These are phyloP conservation scores for Esox masquinongy DNA, from an alignment of 2,797 vertebrate species.

Conservation along the genomic window DNA sequence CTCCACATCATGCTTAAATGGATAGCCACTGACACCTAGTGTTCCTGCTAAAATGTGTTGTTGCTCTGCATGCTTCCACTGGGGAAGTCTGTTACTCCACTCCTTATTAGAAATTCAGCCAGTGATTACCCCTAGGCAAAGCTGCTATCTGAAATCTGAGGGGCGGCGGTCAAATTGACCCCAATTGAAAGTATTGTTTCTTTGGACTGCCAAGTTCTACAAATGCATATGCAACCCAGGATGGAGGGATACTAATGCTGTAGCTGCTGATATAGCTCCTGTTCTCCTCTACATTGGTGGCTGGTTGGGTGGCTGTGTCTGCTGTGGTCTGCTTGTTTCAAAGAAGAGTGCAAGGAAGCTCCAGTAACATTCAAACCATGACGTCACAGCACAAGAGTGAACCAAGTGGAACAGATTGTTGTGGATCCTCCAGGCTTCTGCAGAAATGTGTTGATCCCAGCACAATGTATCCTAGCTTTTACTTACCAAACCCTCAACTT, in stretches of 20 bases:
- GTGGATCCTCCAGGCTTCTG: slow-evolving; percentile 72
- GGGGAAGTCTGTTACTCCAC: slow-evolving; percentile 41
- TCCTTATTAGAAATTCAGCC: slow-evolving; percentile 65
- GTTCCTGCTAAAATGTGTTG: slow-evolving; percentile 55
- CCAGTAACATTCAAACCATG: slow-evolving; percentile 71
- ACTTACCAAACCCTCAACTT: slow-evolving; percentile 51
- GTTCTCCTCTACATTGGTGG: slow-evolving; percentile 47
- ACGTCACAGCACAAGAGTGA: slow-evolving; percentile 73
- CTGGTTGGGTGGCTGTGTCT: slow-evolving; percentile 46
- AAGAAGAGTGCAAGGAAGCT: slow-evolving; percentile 63
- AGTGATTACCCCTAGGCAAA: slow-evolving; percentile 71
- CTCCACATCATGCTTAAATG: slow-evolving; percentile 50
- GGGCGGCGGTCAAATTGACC: slow-evolving; percentile 78
- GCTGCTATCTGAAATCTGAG: slow-evolving; percentile 69
- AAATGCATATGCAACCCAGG: slow-evolving; percentile 55
- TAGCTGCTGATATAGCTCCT: slow-evolving; percentile 24
- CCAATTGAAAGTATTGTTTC: slow-evolving; percentile 81
- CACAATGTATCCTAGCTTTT: slow-evolving; percentile 65
- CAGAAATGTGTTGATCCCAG: slow-evolving; percentile 74
- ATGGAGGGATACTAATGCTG: slow-evolving; percentile 54
- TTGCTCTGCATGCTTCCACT: slow-evolving; percentile 47
- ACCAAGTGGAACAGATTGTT: slow-evolving; percentile 77
- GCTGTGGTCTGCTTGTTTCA: slow-evolving; percentile 59
- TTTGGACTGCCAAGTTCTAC: slow-evolving; percentile 64
- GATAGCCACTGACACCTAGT: slow-evolving; percentile 79